phyloP scores from a whole-genome alignment of 2,797 vertebrate species.

The Poecilia picta region DNA sequence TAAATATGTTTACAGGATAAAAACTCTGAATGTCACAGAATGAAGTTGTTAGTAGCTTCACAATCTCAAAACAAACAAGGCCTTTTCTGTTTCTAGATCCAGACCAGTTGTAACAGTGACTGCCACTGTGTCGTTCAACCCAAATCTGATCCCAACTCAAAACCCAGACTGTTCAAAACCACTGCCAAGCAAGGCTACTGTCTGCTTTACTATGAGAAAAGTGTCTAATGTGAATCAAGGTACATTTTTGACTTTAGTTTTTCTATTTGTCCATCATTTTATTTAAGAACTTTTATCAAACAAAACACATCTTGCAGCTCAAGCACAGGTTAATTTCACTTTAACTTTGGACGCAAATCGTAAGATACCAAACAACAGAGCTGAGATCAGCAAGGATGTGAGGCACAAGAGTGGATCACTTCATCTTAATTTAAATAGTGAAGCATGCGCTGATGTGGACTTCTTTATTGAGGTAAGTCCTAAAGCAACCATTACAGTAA shows the following conservation, averaged over 20 bases:
- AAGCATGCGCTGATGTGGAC: accelerated
- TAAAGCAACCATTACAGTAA: too few species aligned
- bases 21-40: too few species aligned
- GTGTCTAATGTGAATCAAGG: conserved; percentile 34
- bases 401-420: neutral
- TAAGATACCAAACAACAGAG: conserved; percentile 68
- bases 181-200: accelerated
- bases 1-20: neutral
- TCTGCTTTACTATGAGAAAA: conserved; percentile 78
- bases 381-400: conserved; percentile 46
- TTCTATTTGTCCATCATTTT: neutral
- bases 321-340: conserved; percentile 67
- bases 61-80: too few species aligned
- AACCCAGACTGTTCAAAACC: conserved; percentile 56
- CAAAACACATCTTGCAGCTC: conserved; percentile 48
- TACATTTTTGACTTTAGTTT: conserved; percentile 21
- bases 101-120: conserved; percentile 79
- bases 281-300: neutral
- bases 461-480: conserved; percentile 60
- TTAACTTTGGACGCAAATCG: conserved; percentile 73
- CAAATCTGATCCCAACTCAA: conserved; percentile 69
- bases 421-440: accelerated
- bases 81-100: conserved; percentile 70
- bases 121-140: conserved; percentile 50
- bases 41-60: too few species aligned